Conservation (phyloP, 2,888 invertebrate genomes). For the Prionchulus punctatus region DNA sequence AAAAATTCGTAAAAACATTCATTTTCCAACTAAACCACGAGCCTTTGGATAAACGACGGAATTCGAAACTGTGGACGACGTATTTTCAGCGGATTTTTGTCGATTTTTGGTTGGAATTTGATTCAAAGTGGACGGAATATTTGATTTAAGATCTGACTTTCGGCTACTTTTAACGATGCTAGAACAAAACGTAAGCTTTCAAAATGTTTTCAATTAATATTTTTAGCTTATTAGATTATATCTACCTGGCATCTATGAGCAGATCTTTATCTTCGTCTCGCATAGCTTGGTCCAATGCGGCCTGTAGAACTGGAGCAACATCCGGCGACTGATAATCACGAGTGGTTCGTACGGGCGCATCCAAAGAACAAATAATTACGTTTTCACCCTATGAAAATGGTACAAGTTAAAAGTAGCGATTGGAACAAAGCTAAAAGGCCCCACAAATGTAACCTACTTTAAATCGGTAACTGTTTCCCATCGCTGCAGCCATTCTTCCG, state of each 20-base stretch:
- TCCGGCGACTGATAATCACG: conserved; percentile 53
- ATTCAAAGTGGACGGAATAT: neutral
- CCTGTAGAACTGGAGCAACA: conserved; percentile 53
- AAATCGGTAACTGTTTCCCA: conserved; percentile 39
- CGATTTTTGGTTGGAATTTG: neutral
- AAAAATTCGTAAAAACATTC: neutral
- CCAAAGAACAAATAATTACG: conserved; percentile 54
- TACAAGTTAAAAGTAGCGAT: too few relatives aligned
- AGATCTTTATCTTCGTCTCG: conserved; percentile 7
- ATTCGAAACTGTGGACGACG: neutral
- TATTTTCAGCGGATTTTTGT: too few relatives aligned
- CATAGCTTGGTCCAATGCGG: conserved; percentile 16
- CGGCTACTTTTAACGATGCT: neutral
- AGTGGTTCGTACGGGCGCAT: conserved; percentile 59
- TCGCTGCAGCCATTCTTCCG: conserved; percentile 43
- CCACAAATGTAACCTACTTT: conserved; percentile 24
- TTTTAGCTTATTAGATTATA: too few relatives aligned
- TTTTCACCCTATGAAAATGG: conserved; percentile 45
- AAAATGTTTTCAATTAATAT: too few relatives aligned
- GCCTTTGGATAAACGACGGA: neutral
- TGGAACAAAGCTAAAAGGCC: neutral
- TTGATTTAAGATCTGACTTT: neutral
- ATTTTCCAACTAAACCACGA: neutral
- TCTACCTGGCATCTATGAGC: conserved; percentile 1
- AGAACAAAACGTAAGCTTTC: too few relatives aligned